Base-by-base conservation (phyloP, 2,888 invertebrate genomes). In the Drosophila koepferae region DNA sequence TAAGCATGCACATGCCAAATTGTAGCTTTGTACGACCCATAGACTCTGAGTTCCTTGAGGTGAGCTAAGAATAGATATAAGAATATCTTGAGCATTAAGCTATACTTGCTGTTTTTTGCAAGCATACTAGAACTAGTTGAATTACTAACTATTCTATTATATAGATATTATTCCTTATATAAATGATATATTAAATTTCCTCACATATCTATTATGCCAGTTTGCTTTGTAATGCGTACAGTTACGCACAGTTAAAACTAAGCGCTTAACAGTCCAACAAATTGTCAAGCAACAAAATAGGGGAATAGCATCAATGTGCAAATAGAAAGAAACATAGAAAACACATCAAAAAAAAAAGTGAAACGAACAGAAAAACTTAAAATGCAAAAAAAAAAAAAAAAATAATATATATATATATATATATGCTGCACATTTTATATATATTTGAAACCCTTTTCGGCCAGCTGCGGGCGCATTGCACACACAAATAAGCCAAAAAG, bases 371-470 rank as follows among this genome's bases (percentile, higher is more conserved):
- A 63, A 75, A 80, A 54, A 54, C 43, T 34, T 53, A 59, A 38
- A 78, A 64, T 38, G 55, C 28, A 14, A 3, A 46, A 43, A 46
- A 23, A 40, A 53, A 6, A 8, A n/a, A 10, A 34, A 40, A 38
- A 5, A 38, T 38, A 46, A 80, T 59, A 75, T 34, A 34, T 34
- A 34, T 34, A 34, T 8, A 34, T 34, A 38, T 4, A 28, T 28
- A 28, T 28, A 28, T 62, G 74, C 74, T 59, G 61, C 58, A 59
- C 58, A 69, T 65, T 76, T 74, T 23, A 72, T 53, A 46, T 67
- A 66, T 56, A 46, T 67, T 67, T 34, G 31, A 59, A 74, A 43
- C 56, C 31, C 18, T 51, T 60, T 55, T 56, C 28, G 36, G 44
- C n/a, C 12, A 46, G 60, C 59, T 48, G 59, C 38, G 20, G 46